phyloP scores from a whole-genome alignment of 1,140 invertebrate species.

The Meteorus sp. region DNA sequence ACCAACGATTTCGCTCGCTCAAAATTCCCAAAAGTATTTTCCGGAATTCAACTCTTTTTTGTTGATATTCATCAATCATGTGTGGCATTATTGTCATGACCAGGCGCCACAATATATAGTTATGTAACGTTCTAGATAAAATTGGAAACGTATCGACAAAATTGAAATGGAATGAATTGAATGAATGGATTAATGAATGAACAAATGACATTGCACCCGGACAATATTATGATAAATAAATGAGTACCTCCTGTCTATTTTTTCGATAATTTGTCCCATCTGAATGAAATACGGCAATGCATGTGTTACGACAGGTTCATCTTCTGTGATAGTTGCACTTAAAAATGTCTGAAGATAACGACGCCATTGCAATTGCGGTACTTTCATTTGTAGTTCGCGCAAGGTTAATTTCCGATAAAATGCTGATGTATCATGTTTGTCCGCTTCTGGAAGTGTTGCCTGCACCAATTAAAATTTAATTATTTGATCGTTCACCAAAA shows the following conservation, averaged over 20 bases:
- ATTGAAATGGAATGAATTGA: too few species aligned
- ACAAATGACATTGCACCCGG: not conserved
- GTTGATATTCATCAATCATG: slow-evolving; percentile 80
- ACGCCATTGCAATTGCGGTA: slow-evolving; percentile 79
- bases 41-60: slow-evolving; percentile 75
- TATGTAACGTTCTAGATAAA: slow-evolving; percentile 71
- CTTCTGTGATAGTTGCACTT: slow-evolving; percentile 63
- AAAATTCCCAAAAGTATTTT: slow-evolving; percentile 80
- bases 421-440: slow-evolving; percentile 78
- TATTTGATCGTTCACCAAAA: not conserved
- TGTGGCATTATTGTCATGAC: slow-evolving; percentile 79
- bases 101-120: slow-evolving; percentile 83
- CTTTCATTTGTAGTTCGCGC: slow-evolving; percentile 64
- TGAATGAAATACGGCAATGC: slow-evolving; percentile 78
- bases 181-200: not conserved
- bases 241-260: slow-evolving; percentile 66
- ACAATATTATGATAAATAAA: not conserved
- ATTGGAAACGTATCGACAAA: slow-evolving; percentile 3
- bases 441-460: slow-evolving; percentile 77
- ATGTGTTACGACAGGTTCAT: slow-evolving; percentile 79
- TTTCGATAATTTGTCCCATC: slow-evolving; percentile 72
- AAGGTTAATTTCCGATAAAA: slow-evolving; percentile 76
- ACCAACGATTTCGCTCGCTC: slow-evolving; percentile 76
- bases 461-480: slow-evolving; percentile 40
- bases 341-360: slow-evolving; percentile 74